Evolutionary conservation across 1,140 invertebrate genomes (phyloP).

Genomic region (Drosophila saltans): DNA sequence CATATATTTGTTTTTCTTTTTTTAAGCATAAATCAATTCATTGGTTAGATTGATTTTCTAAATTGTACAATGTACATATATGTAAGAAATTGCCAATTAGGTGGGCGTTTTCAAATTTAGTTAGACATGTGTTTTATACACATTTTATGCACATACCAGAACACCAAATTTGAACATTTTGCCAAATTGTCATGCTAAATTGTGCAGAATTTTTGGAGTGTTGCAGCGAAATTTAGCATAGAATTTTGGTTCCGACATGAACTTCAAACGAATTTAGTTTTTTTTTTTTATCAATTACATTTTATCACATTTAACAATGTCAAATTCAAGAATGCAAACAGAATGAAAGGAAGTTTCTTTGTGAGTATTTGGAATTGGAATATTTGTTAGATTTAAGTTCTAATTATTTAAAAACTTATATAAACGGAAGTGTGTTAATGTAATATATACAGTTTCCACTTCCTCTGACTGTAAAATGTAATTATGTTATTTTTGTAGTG

Average conservation of each 20-base stretch:
- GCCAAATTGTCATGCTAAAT: constrained; percentile 26
- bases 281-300: constrained; percentile 6
- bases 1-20: not conserved
- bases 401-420: too few relatives aligned
- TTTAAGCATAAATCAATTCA: constrained; percentile 1
- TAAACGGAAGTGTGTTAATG: not conserved
- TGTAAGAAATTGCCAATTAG: constrained; percentile 31
- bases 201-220: constrained; percentile 11
- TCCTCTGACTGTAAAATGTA: not conserved
- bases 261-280: constrained; percentile 29
- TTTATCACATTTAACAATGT: not conserved
- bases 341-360: too few relatives aligned
- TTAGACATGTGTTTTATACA: constrained; percentile 17
- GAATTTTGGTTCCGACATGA: constrained; percentile 52
- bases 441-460: too few relatives aligned
- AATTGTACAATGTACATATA: constrained; percentile 28
- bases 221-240: constrained; percentile 43
- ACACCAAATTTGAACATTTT: not conserved
- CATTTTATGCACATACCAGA: constrained; percentile 16
- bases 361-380: too few relatives aligned
- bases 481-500: not conserved
- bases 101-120: constrained; percentile 22
- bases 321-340: not conserved
- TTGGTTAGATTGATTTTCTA: constrained; percentile 18
- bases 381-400: too few relatives aligned